A percentile compares a stretch with the other conserved stretches of the same genome.
Conservation (phyloP, 2,113 vertebrate species). For the Theristicus caerulescens region DNA sequence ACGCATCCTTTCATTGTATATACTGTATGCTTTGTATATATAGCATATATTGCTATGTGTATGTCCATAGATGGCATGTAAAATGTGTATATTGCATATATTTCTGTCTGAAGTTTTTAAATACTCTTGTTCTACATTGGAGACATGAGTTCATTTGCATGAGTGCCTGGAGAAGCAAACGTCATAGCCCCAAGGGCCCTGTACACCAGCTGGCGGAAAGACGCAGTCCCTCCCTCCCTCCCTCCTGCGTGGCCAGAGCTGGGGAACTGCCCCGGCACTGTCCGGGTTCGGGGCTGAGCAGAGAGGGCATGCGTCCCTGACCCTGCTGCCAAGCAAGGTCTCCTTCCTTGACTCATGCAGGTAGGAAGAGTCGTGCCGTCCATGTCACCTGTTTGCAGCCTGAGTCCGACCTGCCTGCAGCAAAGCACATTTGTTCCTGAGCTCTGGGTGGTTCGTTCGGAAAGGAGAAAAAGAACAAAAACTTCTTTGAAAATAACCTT, state of each 20-base stretch:
- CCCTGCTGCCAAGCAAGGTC: not conserved
- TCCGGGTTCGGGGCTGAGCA: fast-evolving
- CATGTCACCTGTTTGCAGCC: not conserved
- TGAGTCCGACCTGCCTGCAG: not conserved
- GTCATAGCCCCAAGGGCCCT: not conserved
- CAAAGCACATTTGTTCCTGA: not conserved
- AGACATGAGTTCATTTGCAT: not conserved
- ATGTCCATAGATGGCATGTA: not conserved
- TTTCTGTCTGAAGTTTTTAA: not conserved
- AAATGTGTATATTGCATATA: too few relatives aligned
- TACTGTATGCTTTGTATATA: too few relatives aligned
- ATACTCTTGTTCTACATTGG: not conserved
- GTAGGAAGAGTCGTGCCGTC: not conserved
- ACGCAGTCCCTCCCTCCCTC: fast-evolving
- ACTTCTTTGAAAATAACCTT: not conserved
- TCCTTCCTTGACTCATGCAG: not conserved
- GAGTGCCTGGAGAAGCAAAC: not conserved
- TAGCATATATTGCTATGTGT: too few relatives aligned
- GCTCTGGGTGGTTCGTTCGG: not conserved
- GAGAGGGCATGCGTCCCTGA: not conserved
- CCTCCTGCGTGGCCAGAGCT: not conserved
- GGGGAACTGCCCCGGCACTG: not conserved
- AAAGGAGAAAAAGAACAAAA: not conserved
- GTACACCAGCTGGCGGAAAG: not conserved
- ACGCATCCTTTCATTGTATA: not conserved